Base-by-base conservation (phyloP, 1,140 invertebrate species). In the Branchinecta lynchi region DNA sequence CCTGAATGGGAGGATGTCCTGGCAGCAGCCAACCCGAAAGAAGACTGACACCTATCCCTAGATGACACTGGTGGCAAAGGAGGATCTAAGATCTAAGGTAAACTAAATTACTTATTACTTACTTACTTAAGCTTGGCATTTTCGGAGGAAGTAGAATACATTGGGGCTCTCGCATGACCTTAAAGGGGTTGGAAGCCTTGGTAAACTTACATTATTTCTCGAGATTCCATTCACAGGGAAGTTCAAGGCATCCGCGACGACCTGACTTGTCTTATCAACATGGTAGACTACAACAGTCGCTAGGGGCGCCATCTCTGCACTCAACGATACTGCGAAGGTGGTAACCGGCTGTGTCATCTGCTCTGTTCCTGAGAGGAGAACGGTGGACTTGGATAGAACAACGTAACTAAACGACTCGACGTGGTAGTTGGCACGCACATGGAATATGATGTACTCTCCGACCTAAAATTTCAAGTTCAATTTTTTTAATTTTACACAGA, bases 151-250 rank as follows among this genome's bases (percentile, higher is more conserved):
- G 32, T 32, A 32, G 5, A 32, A 32, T 32, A 32, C 1, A 5
- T 5, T 32, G 1, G 5, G 5, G 32, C 5, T 32, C 32, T 5
- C 1, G 32, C 32, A 32, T 32, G 5, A 32, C 1, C 5, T 32
- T 32, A 5, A 32, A 32, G 32, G 32, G 32, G 32, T 32, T 32
- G 32, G 32, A 32, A 32, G 5, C 32, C 32, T 32, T 32, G 32
- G 32, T 32, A 66, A 43, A 79, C 80, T 80, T 75, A 88, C 86
- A 76, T 96, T 93, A 76, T 96, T 96, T 43, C 89, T 79, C 3
- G 90, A 90, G 66, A 96, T 92, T 66, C 92, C 93, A 79, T 97
- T 93, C 2, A 98, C 92, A 5, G 92, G 89, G 80, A 97, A 94
- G 5, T 92, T 96, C 20, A 97, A 80, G 65, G 90, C 89, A 79